These are phyloP conservation scores for Tipula helvola DNA, from an alignment of 2,888 invertebrate genomes.

Conservation along the genomic window DNA sequence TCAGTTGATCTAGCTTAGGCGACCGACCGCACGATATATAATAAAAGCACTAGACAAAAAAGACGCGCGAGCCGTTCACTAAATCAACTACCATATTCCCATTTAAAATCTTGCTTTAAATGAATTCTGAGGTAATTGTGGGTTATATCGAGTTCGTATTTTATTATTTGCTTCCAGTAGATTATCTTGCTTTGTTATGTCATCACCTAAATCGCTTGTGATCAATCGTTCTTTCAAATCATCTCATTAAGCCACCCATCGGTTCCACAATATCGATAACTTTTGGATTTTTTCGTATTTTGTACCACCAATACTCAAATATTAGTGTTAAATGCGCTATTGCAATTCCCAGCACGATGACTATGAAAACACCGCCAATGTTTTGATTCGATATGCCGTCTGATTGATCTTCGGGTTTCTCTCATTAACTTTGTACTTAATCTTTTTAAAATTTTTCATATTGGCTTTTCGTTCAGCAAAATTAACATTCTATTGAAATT, in stretches of 20 bases:
- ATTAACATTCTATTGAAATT: conserved; percentile 78
- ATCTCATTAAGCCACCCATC: background rate
- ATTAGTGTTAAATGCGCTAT: conserved; percentile 82
- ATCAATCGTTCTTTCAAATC: background rate
- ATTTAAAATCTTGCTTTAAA: background rate
- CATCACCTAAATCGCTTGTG: too few species aligned
- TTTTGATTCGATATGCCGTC: conserved; percentile 97
- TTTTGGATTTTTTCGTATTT: conserved; percentile 54
- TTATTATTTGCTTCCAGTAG: background rate
- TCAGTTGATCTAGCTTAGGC: too few species aligned
- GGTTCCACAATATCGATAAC: too few species aligned
- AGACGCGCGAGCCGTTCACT: too few species aligned
- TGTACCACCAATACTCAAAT: conserved; percentile 92
- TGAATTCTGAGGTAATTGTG: too few species aligned
- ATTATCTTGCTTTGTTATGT: background rate
- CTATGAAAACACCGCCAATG: conserved; percentile 96
- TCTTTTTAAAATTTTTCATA: conserved; percentile 84
- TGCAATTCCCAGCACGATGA: conserved; percentile 90
- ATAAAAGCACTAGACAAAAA: too few species aligned
- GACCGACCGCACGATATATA: too few species aligned
- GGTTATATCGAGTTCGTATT: too few species aligned
- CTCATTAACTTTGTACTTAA: conserved; percentile 61
- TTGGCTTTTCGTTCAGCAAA: conserved; percentile 80
- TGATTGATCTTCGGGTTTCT: conserved; percentile 81
- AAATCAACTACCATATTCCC: too few species aligned